Evolutionary conservation across 2,888 invertebrate genomes (phyloP).

Genomic region (Synanthedon vespiformis): DNA sequence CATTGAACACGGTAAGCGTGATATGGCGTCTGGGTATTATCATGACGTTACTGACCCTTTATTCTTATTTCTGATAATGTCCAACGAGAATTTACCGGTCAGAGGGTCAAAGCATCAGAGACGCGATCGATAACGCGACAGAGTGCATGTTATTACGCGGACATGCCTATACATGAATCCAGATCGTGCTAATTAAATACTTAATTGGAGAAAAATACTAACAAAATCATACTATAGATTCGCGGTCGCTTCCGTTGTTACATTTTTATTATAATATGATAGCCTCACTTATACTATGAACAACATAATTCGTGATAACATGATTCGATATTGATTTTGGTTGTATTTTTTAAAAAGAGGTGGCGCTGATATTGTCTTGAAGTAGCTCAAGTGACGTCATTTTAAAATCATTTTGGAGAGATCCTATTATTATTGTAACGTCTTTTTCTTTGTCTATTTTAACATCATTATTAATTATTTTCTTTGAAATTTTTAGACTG

Average conservation of each 20-base stretch:
- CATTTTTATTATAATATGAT: too few relatives aligned
- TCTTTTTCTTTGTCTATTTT: too few relatives aligned
- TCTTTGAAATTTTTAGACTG: too few relatives aligned
- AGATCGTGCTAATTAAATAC: constrained; percentile 3
- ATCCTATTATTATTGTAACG: too few relatives aligned
- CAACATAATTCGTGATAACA: neutral
- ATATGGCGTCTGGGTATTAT: constrained; percentile 5
- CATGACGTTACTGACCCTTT: constrained; percentile 48
- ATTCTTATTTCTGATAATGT: constrained; percentile 50
- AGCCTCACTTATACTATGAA: neutral
- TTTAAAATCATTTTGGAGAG: too few relatives aligned
- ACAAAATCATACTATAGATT: too few relatives aligned
- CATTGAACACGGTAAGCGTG: constrained; percentile 5
- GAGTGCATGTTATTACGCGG: constrained; percentile 28
- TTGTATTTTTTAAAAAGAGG: neutral
- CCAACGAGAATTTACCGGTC: constrained; percentile 52
- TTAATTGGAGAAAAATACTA: too few relatives aligned
- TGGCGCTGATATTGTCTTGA: neutral
- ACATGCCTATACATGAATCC: constrained; percentile 25
- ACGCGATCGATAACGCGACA: constrained; percentile 34
- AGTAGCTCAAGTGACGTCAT: too few relatives aligned
- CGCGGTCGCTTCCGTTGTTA: too few relatives aligned
- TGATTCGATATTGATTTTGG: neutral
- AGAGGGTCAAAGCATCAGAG: constrained; percentile 41
- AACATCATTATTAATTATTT: too few relatives aligned